These are phyloP conservation scores for Leucophenga montana DNA, from an alignment of 2,888 invertebrate species.

Conservation along the genomic window DNA sequence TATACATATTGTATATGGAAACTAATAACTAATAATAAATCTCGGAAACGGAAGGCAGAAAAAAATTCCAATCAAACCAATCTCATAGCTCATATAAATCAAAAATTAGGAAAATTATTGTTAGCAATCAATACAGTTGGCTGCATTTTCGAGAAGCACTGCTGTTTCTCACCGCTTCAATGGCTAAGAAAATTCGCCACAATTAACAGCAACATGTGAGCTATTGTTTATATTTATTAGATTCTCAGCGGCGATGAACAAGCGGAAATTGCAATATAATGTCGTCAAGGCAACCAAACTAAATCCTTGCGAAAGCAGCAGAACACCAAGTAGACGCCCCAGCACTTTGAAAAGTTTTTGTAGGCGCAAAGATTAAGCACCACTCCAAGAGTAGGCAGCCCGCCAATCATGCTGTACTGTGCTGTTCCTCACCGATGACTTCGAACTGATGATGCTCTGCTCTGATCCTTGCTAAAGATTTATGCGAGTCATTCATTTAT, in stretches of 20 bases:
- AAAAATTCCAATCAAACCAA: too few relatives aligned
- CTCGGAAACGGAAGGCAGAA: too few relatives aligned
- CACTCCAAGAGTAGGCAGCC: not conserved
- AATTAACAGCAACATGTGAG: conserved; percentile 57
- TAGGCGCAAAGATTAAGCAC: conserved; percentile 14
- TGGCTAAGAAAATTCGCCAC: conserved; percentile 36
- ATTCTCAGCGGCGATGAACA: conserved; percentile 43
- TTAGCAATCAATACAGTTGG: conserved; percentile 11
- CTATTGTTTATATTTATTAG: conserved; percentile 59
- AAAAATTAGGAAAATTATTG: conserved; percentile 7
- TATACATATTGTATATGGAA: too few relatives aligned
- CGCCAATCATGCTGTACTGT: not conserved
- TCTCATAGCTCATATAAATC: too few relatives aligned
- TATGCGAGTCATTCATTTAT: conserved; percentile 60
- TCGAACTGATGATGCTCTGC: conserved; percentile 45
- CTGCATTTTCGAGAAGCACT: not conserved
- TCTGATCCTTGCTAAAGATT: conserved; percentile 57
- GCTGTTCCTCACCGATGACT: not conserved
- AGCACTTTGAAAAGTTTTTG: not conserved
- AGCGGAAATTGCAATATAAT: conserved; percentile 57
- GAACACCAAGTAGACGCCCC: not conserved
- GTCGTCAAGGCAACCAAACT: conserved; percentile 24
- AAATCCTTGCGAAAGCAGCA: not conserved
- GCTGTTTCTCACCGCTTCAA: not conserved
- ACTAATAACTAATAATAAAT: too few relatives aligned